Evolutionary conservation across 2,797 vertebrate species (phyloP), one percentile per base, ranked within the genome.

Genomic region (Pelochelys cantorii): DNA sequence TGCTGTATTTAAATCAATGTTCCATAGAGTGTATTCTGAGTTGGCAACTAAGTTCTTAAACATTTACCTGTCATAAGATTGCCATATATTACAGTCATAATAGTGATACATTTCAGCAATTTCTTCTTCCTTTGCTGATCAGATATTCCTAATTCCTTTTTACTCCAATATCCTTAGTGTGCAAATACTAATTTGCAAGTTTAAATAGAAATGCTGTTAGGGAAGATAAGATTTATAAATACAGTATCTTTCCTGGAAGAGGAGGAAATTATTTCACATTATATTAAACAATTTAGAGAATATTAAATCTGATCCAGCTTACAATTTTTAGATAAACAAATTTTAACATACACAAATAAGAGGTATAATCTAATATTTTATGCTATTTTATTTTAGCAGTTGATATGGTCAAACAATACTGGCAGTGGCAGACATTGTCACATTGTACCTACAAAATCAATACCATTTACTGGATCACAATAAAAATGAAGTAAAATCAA

Each of bases 1-100:
- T 0, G 68, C 65, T 94, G 83, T 93, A 90, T 97, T 96, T 96
- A 96, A 95, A 95, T 95, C 95, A 95, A 27, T 92, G 93, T 94
- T 95, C 92, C 92, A 88, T 54, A 79, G 79, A 94, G 54, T 94
- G 86, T 91, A 85, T 86, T 96, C 87, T 84, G 86, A 9, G 0
- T 87, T 85, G 85, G 89, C 79, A 94, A 97, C 93, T 92, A 96
- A 89, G 89, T 92, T 86, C 80, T 95, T 89, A 88, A 83, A 93
- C 85, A 79, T 94, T 93, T 88, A 95, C 87, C 79, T 95, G 93
- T 87, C 93, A 86, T 79, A 93, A 92, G 93, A 88, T 75, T 93
- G 90, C 85, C 88, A 55, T 94, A 78, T 81, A 95, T 96, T 94
- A 89, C 57, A 2, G 22, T 55, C 29, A 78, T 68, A 96, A 97